Evolutionary conservation across 35 echinoderm and acorn worm species (phyloP), one percentile per base, ranked within the genome.

Genomic region (Amphiura filiformis): DNA sequence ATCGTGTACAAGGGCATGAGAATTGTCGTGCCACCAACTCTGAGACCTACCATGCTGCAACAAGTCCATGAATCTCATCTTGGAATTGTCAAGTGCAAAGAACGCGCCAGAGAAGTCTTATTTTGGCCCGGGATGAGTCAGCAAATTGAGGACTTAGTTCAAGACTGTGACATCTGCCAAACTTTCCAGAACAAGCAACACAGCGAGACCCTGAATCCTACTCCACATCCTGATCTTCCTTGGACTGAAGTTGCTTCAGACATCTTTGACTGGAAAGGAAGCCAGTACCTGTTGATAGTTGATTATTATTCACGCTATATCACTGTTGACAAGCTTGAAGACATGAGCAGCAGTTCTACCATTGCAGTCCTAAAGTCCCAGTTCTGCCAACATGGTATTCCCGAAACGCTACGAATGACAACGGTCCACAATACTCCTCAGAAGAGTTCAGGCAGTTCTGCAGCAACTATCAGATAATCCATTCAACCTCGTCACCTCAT

Each of bases 251-350:
- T 94, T 26, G 87, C 76, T 31, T 86, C 83, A 30, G 92, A 94
- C 37, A 18, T 94, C 0, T 94, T 90, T 23, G 40, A 89, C 35
- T 91, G 34, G 44, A 32, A 90, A 77, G 84, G 75, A 32, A 15
- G 38, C 14, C 37, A 70, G 26, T 90, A 81, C 79, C n/a, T 94
- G 3, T 36, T 84, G 23, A 82, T 34, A 12, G 23, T 90, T 37
- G 88, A 84, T 37, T 94, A 94, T 35, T 94, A 83, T 39, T 95
- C 93, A 39, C 78, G 82, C 28, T 90, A 82, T 32, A 90, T 94
- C 15, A 76, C 80, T 81, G 49, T 93, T 17, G 76, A 86, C 20
- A 9, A 87, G 15, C 31, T 80, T 12, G 14, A 36, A 22, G 5
- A 32, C 5, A 82, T 52, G 11, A 84, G 49, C 33, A 87, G 40